phyloP scores from a whole-genome alignment of 2,113 vertebrate species.

The Mormoops blainvillei region DNA sequence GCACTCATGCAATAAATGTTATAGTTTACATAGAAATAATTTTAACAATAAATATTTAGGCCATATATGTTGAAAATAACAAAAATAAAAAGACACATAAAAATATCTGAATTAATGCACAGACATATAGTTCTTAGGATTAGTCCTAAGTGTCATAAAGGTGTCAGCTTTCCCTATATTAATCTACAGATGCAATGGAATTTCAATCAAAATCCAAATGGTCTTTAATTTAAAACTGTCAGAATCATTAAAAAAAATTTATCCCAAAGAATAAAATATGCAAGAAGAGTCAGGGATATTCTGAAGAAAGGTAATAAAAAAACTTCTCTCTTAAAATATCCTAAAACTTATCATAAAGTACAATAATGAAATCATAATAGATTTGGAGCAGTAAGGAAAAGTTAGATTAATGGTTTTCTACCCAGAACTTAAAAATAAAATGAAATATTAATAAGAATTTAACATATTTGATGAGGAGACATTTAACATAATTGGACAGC shows the following conservation, averaged over 20 bases:
- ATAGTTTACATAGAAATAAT: background rate
- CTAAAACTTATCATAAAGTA: background rate
- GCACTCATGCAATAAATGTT: background rate
- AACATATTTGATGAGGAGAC: background rate
- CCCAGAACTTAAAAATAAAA: background rate
- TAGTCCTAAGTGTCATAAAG: background rate
- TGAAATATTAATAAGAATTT: background rate
- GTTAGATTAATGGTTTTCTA: background rate
- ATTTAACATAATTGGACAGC: background rate
- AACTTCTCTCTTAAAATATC: background rate
- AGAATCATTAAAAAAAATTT: background rate
- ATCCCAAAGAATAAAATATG: background rate
- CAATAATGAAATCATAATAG: background rate
- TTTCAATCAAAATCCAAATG: background rate
- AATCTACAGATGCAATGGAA: background rate
- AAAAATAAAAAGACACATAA: background rate
- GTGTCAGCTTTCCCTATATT: background rate
- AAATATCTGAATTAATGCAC: background rate
- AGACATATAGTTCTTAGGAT: background rate
- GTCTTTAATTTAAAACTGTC: background rate
- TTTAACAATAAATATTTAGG: background rate
- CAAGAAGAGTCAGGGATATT: background rate
- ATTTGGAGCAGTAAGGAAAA: background rate
- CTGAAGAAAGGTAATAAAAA: background rate
- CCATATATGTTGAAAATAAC: background rate